A percentile compares a stretch with the other conserved stretches of the same genome.
These are phyloP conservation scores for Laticauda colubrina DNA, from an alignment of 2,113 vertebrate genomes.

Conservation along the genomic window DNA sequence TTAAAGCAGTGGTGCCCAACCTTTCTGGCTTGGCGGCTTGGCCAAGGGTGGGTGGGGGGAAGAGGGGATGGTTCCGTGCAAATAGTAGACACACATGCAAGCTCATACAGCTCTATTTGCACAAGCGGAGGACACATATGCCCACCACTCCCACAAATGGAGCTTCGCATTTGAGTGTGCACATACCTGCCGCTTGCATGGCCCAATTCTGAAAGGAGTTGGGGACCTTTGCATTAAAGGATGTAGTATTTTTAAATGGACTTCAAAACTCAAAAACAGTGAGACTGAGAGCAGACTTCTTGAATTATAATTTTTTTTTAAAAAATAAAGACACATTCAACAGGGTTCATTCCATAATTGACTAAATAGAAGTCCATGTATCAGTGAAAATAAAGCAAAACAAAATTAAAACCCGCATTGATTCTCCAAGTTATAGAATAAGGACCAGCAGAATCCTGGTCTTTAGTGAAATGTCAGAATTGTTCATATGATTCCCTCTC, in stretches of 20 bases:
- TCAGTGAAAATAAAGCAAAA: neutral
- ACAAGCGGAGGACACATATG: neutral
- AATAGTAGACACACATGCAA: neutral
- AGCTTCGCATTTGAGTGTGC: neutral
- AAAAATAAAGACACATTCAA: neutral
- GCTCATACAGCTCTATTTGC: neutral
- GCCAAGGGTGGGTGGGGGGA: fast-evolving
- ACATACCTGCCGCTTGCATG: neutral
- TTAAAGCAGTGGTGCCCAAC: neutral
- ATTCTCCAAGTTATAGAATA: neutral
- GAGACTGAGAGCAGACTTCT: neutral
- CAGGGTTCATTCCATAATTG: neutral
- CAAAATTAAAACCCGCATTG: neutral
- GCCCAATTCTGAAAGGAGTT: too few relatives aligned
- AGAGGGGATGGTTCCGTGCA: neutral
- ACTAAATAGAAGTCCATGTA: neutral
- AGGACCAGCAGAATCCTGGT: neutral
- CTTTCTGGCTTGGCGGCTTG: neutral
- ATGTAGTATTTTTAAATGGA: neutral
- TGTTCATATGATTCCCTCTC: neutral
- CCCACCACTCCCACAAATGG: neutral
- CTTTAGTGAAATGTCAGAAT: neutral
- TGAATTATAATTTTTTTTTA: neutral
- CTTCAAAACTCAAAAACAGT: neutral
- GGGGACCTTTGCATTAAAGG: neutral